phyloP scores from a whole-genome alignment of 2,113 vertebrate genomes.

The Tupaia chinensis region DNA sequence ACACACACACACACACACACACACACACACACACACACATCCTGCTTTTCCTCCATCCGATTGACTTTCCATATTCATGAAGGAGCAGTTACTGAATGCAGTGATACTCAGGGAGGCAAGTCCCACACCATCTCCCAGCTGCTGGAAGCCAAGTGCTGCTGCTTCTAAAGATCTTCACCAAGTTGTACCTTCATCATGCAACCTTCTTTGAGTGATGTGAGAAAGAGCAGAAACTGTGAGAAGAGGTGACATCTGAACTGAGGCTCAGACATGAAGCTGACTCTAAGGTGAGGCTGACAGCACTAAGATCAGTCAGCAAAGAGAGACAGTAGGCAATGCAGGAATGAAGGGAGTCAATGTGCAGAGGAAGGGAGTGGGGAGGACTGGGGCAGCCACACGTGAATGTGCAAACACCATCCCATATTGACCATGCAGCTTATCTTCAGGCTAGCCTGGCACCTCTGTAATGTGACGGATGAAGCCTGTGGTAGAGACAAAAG shows the following conservation, averaged over 20 bases:
- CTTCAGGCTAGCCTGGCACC: not conserved
- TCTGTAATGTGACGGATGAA: not conserved
- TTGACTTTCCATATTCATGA: not conserved
- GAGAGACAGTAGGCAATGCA: not conserved
- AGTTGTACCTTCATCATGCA: not conserved
- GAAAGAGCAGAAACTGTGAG: not conserved
- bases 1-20: rapidly evolving
- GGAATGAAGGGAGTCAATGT: not conserved
- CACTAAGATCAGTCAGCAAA: not conserved
- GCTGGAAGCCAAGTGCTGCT: not conserved
- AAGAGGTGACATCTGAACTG: not conserved
- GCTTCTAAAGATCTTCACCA: not conserved
- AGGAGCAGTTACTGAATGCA: not conserved
- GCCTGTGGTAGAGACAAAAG: not conserved
- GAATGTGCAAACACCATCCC: no score
- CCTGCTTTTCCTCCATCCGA: no score
- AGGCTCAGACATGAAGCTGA: not conserved
- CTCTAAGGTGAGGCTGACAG: not conserved
- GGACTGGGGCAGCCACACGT: no score
- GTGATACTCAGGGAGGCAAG: not conserved
- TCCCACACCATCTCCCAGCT: not conserved
- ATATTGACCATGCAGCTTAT: not conserved
- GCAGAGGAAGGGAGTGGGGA: not conserved
- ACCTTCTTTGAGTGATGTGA: not conserved
- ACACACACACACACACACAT: not conserved